Evolutionary conservation across 1,140 invertebrate genomes (phyloP).

Genomic region (Penaeus indicus): DNA sequence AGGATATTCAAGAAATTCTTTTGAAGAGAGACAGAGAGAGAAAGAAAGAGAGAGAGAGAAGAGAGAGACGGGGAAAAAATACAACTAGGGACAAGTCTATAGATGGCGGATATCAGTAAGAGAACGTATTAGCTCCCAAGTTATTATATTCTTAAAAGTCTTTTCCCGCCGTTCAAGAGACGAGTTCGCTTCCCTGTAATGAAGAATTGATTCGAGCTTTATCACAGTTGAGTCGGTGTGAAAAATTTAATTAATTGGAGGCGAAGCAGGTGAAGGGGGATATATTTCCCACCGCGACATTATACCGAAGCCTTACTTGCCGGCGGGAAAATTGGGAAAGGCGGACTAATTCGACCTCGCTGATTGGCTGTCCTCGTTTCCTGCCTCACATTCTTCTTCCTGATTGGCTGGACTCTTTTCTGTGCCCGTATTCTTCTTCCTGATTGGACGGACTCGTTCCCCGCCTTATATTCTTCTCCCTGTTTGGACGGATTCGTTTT

Average conservation of each 20-base stretch:
- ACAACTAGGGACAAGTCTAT: too few relatives aligned
- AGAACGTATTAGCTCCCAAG: too few relatives aligned
- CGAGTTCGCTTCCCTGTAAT: background rate
- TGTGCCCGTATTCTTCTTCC: constrained; percentile 31
- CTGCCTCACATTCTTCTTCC: constrained; percentile 32
- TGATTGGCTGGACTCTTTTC: constrained; percentile 38
- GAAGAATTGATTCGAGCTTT: constrained; percentile 5
- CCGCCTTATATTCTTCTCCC: background rate
- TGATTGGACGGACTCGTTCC: constrained; percentile 44
- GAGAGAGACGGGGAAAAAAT: too few relatives aligned
- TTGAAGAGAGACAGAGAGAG: background rate
- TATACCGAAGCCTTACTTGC: constrained; percentile 3
- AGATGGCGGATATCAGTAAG: too few relatives aligned
- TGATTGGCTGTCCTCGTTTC: constrained; percentile 42
- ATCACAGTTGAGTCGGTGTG: background rate
- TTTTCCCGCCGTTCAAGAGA: background rate
- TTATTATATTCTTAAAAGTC: too few relatives aligned
- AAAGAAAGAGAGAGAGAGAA: background rate
- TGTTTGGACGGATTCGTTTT: constrained; percentile 28
- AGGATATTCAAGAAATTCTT: background rate
- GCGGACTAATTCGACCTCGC: constrained; percentile 29
- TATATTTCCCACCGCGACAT: background rate
- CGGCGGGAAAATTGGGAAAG: constrained; percentile 7
- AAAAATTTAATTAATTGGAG: background rate
- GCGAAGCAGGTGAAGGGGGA: background rate